These are phyloP conservation scores for Eutolmus rufibarbis DNA, from an alignment of 2,888 invertebrate species.

Conservation along the genomic window DNA sequence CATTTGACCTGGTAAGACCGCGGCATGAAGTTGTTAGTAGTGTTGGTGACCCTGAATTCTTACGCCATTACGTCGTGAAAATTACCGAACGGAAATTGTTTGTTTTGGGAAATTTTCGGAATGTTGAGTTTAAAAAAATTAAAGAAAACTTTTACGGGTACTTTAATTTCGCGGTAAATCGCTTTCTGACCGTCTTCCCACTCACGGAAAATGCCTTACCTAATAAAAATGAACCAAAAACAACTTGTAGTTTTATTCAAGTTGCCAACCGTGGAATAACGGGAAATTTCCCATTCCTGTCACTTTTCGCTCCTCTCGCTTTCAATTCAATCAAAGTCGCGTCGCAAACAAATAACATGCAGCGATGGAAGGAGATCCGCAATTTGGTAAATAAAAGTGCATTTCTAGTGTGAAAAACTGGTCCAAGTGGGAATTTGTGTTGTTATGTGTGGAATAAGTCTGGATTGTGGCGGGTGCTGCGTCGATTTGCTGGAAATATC, in stretches of 20 bases:
- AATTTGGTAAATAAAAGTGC: constrained; percentile 31
- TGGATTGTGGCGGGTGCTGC: background rate
- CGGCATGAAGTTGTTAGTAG: background rate
- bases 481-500: background rate
- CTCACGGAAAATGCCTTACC: background rate
- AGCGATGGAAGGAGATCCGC: constrained; percentile 31
- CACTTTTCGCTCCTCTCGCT: constrained; percentile 4
- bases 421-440: background rate
- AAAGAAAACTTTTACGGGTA: background rate
- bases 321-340: constrained; percentile 27
- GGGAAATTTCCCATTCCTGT: background rate
- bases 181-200: background rate
- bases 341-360: constrained; percentile 41
- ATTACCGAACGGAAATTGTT: background rate
- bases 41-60: background rate
- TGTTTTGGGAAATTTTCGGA: background rate
- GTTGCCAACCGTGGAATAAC: background rate
- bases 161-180: background rate
- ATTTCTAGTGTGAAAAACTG: background rate
- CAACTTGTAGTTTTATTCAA: background rate
- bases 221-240: background rate
- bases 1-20: background rate
- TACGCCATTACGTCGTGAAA: background rate
- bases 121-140: background rate
- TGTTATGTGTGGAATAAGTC: background rate